Evolutionary conservation across 37 sponge, comb jelly and placozoan genomes (phyloP), one percentile per base, ranked within the genome.

Genomic region (Tethya wilhelma): DNA sequence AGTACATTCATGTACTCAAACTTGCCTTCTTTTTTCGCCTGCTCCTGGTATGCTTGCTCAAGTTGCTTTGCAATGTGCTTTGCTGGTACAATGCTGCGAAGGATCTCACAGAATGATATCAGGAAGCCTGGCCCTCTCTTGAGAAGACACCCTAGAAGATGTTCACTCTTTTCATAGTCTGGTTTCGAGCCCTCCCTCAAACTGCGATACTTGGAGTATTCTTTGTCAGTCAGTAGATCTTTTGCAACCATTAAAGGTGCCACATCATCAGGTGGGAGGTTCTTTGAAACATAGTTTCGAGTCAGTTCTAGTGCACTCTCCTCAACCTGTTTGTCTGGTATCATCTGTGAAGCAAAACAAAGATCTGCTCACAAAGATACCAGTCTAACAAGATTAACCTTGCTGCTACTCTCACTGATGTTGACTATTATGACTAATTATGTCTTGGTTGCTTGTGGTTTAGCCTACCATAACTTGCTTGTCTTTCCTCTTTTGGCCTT

Each of bases 221-320:
- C 63, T n/a, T 62, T 62, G 23, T 62, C 63, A 26, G 63, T 62
- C 25, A 62, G 63, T n/a, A 62, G 63, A 8, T 8, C 22, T 12
- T 62, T 14, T 12, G 9, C 22, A 8, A 62, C 7, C 63, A 62
- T 62, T 26, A 8, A 7, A 26, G 63, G 63, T n/a, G 63, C 63
- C 63, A n/a, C 63, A 62, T 62, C 63, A n/a, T 62, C 63, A 62
- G 63, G 28, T 12, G 63, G 63, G 7, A 62, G 63, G 28, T 62
- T 62, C 28, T 62, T 62, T 14, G 28, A 12, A 7, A 62, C 28
- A n/a, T 62, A 62, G 25, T 8, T n/a, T 8, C 22, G 22, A n/a
- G 9, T 62, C 22, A 62, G 23, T 26, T 62, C 63, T 62, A 62
- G 9, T 8, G 28, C 23, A 62, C 63, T 62, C 63, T 62, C 63